Evolutionary conservation across 2,797 vertebrate genomes (phyloP), one percentile per base, ranked within the genome.

Genomic region (Chelonia mydas): DNA sequence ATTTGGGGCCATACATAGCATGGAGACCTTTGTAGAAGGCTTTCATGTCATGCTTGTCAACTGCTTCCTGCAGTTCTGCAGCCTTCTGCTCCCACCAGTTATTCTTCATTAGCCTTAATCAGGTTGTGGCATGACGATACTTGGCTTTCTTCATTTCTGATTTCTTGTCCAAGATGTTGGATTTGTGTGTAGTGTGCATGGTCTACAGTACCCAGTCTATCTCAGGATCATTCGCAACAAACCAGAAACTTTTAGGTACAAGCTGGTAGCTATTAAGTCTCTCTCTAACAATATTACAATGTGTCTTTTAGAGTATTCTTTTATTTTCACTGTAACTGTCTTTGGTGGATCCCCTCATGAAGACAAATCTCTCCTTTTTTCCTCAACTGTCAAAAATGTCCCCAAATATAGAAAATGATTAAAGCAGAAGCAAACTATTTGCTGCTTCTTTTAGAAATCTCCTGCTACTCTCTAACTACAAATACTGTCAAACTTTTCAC

Each of bases 181-280:
- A 72, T 19, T 21, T 37, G 10, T 21, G n/a, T 41, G 21, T 41
- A 10, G 9, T 11, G 7, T 72, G 65, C 65, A 72, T 72, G 65
- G 16, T 65, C 33, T n/a, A 92, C 89, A 80, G 94, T 96, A 95
- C 95, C 92, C 94, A 90, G 94, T 97, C 94, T 94, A 94, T 97
- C 92, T 94, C 89, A 91, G 96, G 97, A 98, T 97, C 97, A 96
- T 98, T 96, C 96, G 90, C 92, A 88, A 95, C 90, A 94, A 98
- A 96, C 96, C 94, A 97, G 94, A 83, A 97, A 89, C 51, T 95
- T 96, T 97, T 95, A 95, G 91, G 92, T 92, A 93, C 94, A 82
- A 90, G 85, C 96, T 97, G 92, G 94, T 51, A 94, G 93, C 94
- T 93, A 95, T 94, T 90, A 92, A 94, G 84, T 92, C 90, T 96